Evolutionary conservation across 2,113 vertebrate species (phyloP), one percentile per base, ranked within the genome.

Genomic region (Boleophthalmus pectinirostris): DNA sequence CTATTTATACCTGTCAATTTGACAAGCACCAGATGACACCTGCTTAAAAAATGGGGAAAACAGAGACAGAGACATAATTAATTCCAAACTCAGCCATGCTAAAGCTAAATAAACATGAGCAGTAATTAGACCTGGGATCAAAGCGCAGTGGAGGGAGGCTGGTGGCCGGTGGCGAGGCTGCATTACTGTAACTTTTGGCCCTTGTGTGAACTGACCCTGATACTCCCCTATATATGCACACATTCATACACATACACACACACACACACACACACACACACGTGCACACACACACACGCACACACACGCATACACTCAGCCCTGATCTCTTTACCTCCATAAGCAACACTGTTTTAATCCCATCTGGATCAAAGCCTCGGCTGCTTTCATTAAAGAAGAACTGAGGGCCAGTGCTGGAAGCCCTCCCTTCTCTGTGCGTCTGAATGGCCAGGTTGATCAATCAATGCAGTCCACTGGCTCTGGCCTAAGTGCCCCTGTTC

Each of bases 261-360:
- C 45, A 46, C 45, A n/a, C 20, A 53, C 51, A 53, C 51, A 53
- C 51, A 53, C 18, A 9, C 51, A 53, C 47, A 49, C 29, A 29
- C 4, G 2, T 29, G 4, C 2, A 29, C 47, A 29, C 2, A 29
- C 47, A 49, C 16, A 49, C 47, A 49, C 3, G 16, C 47, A 49
- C 47, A 49, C 1, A 4, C 15, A 16, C 5, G 1, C 47, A 18
- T 16, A 18, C 47, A 77, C 51, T 54, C 72, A 81, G 76, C 75
- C 58, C 80, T 70, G 83, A 88, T 89, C 85, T 88, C 86, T 84
- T 74, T 84, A 80, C 80, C 81, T 85, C 84, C 79, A 82, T 83
- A 85, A 88, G 85, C 82, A 86, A 89, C 87, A 85, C 76, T 75
- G 67, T 86, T 89, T 90, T 92, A 93, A 92, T 92, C 90, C 89